phyloP scores from a whole-genome alignment of 1,140 invertebrate genomes.

The Drosophila tsacasi region DNA sequence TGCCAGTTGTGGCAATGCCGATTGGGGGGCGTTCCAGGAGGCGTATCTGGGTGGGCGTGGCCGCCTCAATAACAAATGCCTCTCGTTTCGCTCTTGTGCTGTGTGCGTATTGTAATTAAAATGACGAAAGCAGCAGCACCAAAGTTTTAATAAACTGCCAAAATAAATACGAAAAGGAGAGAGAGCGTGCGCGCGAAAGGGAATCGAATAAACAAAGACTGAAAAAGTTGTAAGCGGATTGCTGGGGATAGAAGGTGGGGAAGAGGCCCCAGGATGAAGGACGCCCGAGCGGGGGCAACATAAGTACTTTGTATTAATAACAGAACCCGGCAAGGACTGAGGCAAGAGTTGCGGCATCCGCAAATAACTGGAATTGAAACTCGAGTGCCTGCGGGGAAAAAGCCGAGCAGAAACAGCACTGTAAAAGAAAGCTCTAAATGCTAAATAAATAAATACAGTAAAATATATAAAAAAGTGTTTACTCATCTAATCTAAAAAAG shows the following conservation, averaged over 20 bases:
- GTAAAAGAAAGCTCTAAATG: not conserved
- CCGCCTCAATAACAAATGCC: slow-evolving; percentile 40
- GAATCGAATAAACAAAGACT: slow-evolving; percentile 38
- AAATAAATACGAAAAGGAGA: slow-evolving; percentile 62
- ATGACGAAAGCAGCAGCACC: slow-evolving; percentile 66
- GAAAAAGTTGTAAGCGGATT: slow-evolving; percentile 60
- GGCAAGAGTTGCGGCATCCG: slow-evolving; percentile 46
- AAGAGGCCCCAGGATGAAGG: not conserved
- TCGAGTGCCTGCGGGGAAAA: slow-evolving; percentile 15
- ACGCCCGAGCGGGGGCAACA: slow-evolving; percentile 5
- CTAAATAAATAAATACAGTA: not conserved
- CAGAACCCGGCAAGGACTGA: slow-evolving; percentile 19
- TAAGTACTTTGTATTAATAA: slow-evolving; percentile 57
- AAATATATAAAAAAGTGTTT: not conserved
- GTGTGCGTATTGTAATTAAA: slow-evolving; percentile 73
- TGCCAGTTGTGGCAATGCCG: slow-evolving; percentile 72
- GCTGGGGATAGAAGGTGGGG: slow-evolving; percentile 14
- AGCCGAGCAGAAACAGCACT: slow-evolving; percentile 5
- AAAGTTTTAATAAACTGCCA: slow-evolving; percentile 77
- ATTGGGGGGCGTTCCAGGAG: slow-evolving; percentile 11
- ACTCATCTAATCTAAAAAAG: too few species aligned
- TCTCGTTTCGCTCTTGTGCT: slow-evolving; percentile 19
- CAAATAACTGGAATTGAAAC: slow-evolving; percentile 50
- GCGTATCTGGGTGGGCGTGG: slow-evolving; percentile 30
- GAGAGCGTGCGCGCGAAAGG: slow-evolving; percentile 31